Evolutionary conservation across 1,140 invertebrate genomes (phyloP), one percentile per base, ranked within the genome.

Genomic region (Bombus breviceps): DNA sequence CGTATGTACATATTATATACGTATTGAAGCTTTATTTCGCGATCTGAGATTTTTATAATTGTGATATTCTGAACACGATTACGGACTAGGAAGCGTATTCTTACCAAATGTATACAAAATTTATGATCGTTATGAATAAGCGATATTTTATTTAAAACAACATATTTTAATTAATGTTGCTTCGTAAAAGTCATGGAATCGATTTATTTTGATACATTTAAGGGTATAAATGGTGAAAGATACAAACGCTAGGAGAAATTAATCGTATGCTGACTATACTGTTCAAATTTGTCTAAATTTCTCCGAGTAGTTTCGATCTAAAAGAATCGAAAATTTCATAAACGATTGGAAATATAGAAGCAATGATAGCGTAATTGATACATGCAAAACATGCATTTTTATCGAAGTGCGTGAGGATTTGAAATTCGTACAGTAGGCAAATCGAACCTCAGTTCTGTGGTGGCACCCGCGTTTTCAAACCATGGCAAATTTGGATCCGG

Each of bases 401-500:
- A 32, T 66, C 22, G n/a, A 12, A 10, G 59, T 77, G 64, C 47
- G 41, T 32, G 28, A 37, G 34, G 34, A 28, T 59, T 79, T 43
- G 13, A 59, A 64, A 41, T 69, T 78, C 10, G 25, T 28, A 39
- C 34, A 39, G 4, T 12, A 72, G 39, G n/a, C 1, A 18, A 43
- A 32, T 83, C 89, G 66, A 91, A 93, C 92, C 92, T 93, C 80
- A 92, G 85, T 83, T 84, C 89, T 15, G 85, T 74, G 57, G 81
- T 91, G 22, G 84, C 81, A 37, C 81, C 89, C 34, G 90, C 76
- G 59, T 92, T 90, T 66, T 92, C 90, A 85, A 92, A 96, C 96
- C 96, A 96, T 15, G 96, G 96, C 89, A 96, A 95, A 69, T 93
- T 94, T 18, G 94, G 85, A 72, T 95, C 94, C 18, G 96, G 96